Conservation (phyloP, 2,797 vertebrate species). For the Oreortyx pictus region DNA sequence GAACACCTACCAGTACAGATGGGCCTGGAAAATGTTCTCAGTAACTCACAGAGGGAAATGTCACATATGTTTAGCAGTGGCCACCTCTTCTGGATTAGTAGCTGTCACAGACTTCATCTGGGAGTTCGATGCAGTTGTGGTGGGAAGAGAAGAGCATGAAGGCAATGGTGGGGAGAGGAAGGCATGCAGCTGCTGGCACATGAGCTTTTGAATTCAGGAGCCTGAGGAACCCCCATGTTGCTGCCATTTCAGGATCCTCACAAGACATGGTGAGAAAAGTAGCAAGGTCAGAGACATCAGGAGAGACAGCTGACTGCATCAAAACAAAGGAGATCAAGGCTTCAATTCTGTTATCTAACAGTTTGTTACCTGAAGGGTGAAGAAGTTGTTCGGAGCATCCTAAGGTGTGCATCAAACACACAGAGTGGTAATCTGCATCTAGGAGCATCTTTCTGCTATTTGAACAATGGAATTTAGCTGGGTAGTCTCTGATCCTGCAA, state of each 20-base stretch:
- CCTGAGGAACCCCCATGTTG: not conserved
- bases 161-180: not conserved
- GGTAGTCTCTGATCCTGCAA: not conserved
- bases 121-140: too few species aligned
- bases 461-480: not conserved
- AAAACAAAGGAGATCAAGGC: not conserved
- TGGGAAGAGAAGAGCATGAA: not conserved
- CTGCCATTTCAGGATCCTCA: not conserved
- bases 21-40: not conserved
- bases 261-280: not conserved
- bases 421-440: not conserved
- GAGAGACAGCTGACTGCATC: not conserved
- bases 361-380: not conserved
- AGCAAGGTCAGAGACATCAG: not conserved
- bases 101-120: not conserved
- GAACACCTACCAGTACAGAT: not conserved
- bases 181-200: not conserved
- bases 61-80: not conserved
- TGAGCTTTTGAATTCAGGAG: not conserved
- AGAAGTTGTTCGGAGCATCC: not conserved
- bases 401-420: not conserved
- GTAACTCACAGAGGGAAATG: not conserved
- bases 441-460: not conserved
- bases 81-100: not conserved
- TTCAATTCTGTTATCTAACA: not conserved